Conservation (phyloP, 2,888 invertebrate species). For the Drosophila lutescens region DNA sequence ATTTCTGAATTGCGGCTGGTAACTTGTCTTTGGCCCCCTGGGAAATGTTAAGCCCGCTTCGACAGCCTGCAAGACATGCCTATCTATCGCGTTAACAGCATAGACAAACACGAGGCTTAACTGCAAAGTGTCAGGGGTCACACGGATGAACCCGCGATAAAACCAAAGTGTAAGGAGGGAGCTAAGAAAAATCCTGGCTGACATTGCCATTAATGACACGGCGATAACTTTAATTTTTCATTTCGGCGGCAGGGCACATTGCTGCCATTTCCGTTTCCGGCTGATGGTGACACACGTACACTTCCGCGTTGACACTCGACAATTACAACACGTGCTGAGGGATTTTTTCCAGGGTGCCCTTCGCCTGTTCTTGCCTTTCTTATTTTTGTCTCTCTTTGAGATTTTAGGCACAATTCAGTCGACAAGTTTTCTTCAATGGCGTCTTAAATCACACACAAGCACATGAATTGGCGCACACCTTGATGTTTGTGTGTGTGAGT, state of each 20-base stretch:
- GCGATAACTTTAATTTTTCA: conserved; percentile 72
- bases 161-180: conserved; percentile 9
- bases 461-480: conserved; percentile 25
- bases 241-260: conserved; percentile 49
- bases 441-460: conserved; percentile 43
- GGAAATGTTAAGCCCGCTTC: conserved; percentile 24
- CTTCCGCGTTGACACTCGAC: conserved; percentile 59
- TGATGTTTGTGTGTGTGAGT: not conserved
- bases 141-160: conserved; percentile 46
- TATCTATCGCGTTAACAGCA: conserved; percentile 21
- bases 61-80: conserved; percentile 30
- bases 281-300: conserved; percentile 49
- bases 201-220: conserved; percentile 57
- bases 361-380: conserved; percentile 18
- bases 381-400: conserved; percentile 2
- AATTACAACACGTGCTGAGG: conserved; percentile 74
- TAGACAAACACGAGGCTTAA: conserved; percentile 28
- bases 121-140: conserved; percentile 16
- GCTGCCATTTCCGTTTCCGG: conserved; percentile 65
- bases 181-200: conserved; percentile 15
- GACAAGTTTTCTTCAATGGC: conserved; percentile 46
- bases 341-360: conserved; percentile 18
- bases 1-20: conserved; percentile 24
- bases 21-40: conserved; percentile 7
- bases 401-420: conserved; percentile 49